Evolutionary conservation across 2,888 invertebrate genomes (phyloP).

Genomic region (Drosophila parthenogenetica): DNA sequence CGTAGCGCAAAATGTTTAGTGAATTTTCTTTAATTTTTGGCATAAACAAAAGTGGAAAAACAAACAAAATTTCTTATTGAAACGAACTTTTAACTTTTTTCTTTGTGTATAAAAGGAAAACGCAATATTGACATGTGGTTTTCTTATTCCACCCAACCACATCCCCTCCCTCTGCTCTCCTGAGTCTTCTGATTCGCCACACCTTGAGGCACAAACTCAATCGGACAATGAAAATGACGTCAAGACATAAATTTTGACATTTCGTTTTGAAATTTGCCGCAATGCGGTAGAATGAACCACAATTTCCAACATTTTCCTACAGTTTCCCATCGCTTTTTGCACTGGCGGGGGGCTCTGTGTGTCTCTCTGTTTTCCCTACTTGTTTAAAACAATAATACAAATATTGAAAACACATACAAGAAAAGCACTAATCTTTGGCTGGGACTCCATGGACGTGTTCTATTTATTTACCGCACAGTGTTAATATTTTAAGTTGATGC

Average conservation of each 20-base stretch:
- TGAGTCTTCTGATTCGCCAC: not conserved
- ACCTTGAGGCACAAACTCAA: slow-evolving; percentile 15
- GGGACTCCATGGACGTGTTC: slow-evolving; percentile 43
- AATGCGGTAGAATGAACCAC: slow-evolving; percentile 48
- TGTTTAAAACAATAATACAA: slow-evolving; percentile 37
- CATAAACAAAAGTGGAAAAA: slow-evolving; percentile 73
- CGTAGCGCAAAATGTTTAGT: slow-evolving; percentile 54
- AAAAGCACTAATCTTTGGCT: slow-evolving; percentile 61
- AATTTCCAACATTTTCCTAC: not conserved
- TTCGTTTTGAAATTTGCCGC: slow-evolving; percentile 56
- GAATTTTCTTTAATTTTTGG: slow-evolving; percentile 52
- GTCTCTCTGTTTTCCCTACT: slow-evolving; percentile 19
- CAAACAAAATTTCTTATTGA: slow-evolving; percentile 59
- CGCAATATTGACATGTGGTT: slow-evolving; percentile 78
- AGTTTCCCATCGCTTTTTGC: slow-evolving; percentile 6
- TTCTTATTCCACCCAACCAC: not conserved
- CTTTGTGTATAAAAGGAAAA: slow-evolving; percentile 54
- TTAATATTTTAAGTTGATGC: slow-evolving; percentile 58
- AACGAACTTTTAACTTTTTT: slow-evolving; percentile 33
- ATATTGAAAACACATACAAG: slow-evolving; percentile 71
- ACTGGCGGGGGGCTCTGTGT: slow-evolving; percentile 39
- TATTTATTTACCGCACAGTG: slow-evolving; percentile 56
- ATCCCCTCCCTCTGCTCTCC: slow-evolving; percentile 3
- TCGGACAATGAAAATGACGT: slow-evolving; percentile 67
- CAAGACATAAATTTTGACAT: slow-evolving; percentile 77